A percentile compares a stretch with the other conserved stretches of the same genome.
These are phyloP conservation scores for Rhagoletis zephyria DNA, from an alignment of 1,140 invertebrate genomes.

Conservation along the genomic window DNA sequence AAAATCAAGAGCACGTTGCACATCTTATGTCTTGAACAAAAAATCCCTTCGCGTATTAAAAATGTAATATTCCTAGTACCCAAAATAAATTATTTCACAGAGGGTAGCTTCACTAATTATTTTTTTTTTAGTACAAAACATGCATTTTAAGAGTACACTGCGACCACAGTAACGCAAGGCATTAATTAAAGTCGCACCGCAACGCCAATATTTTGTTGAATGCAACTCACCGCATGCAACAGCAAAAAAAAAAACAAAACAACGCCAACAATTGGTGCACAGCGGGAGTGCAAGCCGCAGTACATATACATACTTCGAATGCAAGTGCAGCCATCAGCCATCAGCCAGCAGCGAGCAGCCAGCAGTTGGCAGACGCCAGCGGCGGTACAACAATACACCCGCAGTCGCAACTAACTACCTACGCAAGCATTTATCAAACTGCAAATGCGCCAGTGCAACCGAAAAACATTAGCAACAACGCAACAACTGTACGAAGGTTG, in stretches of 20 bases:
- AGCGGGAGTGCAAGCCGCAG: neutral
- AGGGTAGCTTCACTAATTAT: too few relatives aligned
- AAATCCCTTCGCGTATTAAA: too few relatives aligned
- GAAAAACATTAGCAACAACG: neutral
- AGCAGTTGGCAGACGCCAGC: neutral
- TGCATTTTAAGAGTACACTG: neutral
- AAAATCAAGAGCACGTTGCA: too few relatives aligned
- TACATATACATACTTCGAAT: too few relatives aligned
- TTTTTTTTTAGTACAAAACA: too few relatives aligned
- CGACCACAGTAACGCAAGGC: neutral
- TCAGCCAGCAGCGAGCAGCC: too few relatives aligned
- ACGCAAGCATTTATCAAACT: neutral
- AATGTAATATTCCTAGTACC: too few relatives aligned
- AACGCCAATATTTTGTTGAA: conserved; percentile 34
- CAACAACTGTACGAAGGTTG: neutral
- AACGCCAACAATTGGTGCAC: neutral
- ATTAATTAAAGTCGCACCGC: conserved; percentile 41
- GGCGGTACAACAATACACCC: too few relatives aligned
- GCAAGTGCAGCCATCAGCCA: neutral
- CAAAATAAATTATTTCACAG: too few relatives aligned
- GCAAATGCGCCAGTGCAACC: neutral
- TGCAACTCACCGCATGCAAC: neutral
- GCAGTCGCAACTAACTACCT: conserved; percentile 2
- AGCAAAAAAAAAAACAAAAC: neutral
- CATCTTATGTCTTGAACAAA: too few relatives aligned